These are phyloP conservation scores for Trematocara unimaculatum DNA, from an alignment of 2,113 vertebrate species.

Conservation along the genomic window DNA sequence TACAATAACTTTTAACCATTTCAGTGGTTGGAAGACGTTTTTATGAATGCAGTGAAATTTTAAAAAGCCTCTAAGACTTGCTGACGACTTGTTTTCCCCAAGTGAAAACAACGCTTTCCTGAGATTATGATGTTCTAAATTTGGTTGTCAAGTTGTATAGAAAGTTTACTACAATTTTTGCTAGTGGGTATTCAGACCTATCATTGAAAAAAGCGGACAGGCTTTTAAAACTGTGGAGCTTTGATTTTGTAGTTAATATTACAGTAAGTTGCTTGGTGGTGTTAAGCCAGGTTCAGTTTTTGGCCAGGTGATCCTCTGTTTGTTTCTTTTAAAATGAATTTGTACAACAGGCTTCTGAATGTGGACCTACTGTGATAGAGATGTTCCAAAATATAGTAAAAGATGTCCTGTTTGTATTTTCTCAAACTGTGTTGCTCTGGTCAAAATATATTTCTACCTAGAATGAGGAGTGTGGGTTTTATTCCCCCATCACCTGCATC, in stretches of 20 bases:
- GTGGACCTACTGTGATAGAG: neutral
- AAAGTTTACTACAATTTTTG: neutral
- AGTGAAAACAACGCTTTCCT: neutral
- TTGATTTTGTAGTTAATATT: neutral
- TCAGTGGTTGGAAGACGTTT: neutral
- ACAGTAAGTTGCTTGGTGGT: neutral
- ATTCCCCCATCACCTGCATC: neutral
- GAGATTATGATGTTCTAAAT: neutral
- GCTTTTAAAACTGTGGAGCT: neutral
- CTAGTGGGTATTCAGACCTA: neutral
- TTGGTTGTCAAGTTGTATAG: neutral
- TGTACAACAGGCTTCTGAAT: neutral
- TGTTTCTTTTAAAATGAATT: neutral
- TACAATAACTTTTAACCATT: neutral
- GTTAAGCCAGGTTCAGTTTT: neutral
- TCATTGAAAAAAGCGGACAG: rapidly evolving
- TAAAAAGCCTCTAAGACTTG: neutral
- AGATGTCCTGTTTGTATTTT: neutral
- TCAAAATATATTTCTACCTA: neutral
- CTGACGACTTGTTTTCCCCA: neutral
- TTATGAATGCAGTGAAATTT: neutral
- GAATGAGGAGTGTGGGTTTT: neutral
- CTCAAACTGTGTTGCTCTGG: neutral
- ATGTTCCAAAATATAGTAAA: neutral
- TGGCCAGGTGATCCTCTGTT: neutral